Percentiles rank a stretch among this genome's conserved stretches.
Evolutionary conservation across 2,888 invertebrate species (phyloP).

Genomic region (Macrophya alboannulata): DNA sequence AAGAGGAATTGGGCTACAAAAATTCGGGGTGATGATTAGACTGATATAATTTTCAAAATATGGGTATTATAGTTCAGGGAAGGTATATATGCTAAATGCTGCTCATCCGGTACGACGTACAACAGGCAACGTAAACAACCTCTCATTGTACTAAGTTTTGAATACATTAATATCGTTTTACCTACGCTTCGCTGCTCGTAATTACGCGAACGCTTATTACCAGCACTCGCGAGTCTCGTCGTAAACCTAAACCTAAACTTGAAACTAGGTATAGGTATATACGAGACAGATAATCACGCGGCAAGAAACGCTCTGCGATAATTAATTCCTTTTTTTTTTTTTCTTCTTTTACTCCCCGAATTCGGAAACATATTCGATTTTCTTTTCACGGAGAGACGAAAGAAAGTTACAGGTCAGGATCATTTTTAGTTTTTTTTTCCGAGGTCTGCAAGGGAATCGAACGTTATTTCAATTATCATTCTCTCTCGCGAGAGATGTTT

Average conservation of each 20-base stretch:
- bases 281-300: not conserved
- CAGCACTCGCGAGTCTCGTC: not conserved
- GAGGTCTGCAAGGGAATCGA: not conserved
- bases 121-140: slow-evolving; percentile 40
- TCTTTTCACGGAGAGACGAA: not conserved
- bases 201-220: slow-evolving; percentile 27
- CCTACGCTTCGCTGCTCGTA: slow-evolving; percentile 18
- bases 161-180: slow-evolving; percentile 48
- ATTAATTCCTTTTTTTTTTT: too few species aligned
- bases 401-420: not conserved
- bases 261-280: not conserved
- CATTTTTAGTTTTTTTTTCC: not conserved
- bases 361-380: not conserved
- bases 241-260: slow-evolving; percentile 14
- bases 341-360: not conserved
- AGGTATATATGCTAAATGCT: not conserved
- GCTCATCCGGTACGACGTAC: slow-evolving; percentile 27
- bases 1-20: not conserved
- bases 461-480: not conserved
- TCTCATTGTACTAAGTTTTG: slow-evolving; percentile 36
- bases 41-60: slow-evolving; percentile 1
- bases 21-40: not conserved
- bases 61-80: not conserved
- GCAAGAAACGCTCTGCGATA: not conserved
- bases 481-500: not conserved